A percentile compares a stretch with the other conserved stretches of the same genome.
phyloP scores from a whole-genome alignment of 2,888 invertebrate genomes.

The Acanthoscelides obtectus region DNA sequence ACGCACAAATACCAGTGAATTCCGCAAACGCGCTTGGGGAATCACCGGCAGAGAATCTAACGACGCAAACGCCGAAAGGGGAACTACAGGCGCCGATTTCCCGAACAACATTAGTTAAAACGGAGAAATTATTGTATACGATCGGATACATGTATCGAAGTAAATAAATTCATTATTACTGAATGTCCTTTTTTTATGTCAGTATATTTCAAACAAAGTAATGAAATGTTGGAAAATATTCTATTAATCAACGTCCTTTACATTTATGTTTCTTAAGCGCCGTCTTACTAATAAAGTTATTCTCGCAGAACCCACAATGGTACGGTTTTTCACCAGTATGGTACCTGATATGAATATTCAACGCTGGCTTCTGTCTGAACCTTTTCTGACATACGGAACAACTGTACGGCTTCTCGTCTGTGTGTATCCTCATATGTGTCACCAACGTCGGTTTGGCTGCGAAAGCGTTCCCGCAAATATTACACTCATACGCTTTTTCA shows the following conservation, averaged over 20 bases:
- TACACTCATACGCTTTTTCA: constrained; percentile 34
- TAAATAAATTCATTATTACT: too few relatives aligned
- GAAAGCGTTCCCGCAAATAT: constrained; percentile 33
- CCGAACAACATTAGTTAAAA: too few relatives aligned
- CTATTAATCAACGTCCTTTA: constrained; percentile 5
- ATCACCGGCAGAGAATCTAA: too few relatives aligned
- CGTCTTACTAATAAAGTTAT: constrained; percentile 52
- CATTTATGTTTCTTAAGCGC: constrained; percentile 39
- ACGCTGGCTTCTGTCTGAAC: constrained; percentile 18
- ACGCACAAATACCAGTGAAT: too few relatives aligned
- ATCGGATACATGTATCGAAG: too few relatives aligned
- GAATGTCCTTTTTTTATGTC: too few relatives aligned
- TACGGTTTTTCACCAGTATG: constrained; percentile 51
- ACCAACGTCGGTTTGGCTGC: constrained; percentile 24
- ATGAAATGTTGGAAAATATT: background rate
- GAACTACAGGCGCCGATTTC: too few relatives aligned
- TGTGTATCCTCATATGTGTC: constrained; percentile 25
- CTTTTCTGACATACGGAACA: constrained; percentile 16
- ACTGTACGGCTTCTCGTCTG: constrained; percentile 21
- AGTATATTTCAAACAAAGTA: too few relatives aligned
- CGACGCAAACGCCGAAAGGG: too few relatives aligned
- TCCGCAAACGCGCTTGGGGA: too few relatives aligned
- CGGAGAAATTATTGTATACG: too few relatives aligned
- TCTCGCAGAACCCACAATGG: constrained; percentile 43
- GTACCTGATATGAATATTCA: constrained; percentile 47